Base-by-base conservation (phyloP, 2,113 vertebrate species). In the Zosterops japonicus region DNA sequence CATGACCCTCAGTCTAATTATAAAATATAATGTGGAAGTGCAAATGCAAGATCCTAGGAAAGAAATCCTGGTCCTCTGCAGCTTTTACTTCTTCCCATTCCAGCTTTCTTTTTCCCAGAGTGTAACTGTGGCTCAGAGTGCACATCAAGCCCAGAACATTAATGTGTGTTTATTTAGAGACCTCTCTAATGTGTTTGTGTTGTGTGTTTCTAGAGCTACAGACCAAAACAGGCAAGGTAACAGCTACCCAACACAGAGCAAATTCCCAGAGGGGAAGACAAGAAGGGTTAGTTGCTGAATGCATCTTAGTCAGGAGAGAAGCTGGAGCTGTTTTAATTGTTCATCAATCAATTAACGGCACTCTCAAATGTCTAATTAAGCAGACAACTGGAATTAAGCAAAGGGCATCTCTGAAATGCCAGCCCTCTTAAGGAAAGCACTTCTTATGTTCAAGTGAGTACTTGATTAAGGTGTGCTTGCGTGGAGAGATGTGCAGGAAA, bases 311-410 rank as follows among this genome's bases (percentile, higher is more conserved):
- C 91, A 79, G 82, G 70, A 94, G 93, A 91, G 89, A 96, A 67
- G 87, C 94, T 80, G 89, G 70, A 92, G 96, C 95, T 93, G 81
- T 76, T 95, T 96, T 97, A 97, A 97, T 97, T 97, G 97, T 94
- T 97, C 97, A 96, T 97, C 96, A 97, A 97, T 97, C 96, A 97
- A 97, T 97, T 97, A 97, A 84, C 17, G 3, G 91, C 69, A 35
- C 89, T 95, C 96, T 97, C 93, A 93, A 90, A 95, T 55, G 91
- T 97, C 96, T 95, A 97, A 97, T 97, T 97, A 97, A 95, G 90
- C 94, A 97, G 95, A 96, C 95, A 96, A 96, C 94, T 85, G 95
- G 96, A 97, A 97, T 97, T 94, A 96, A 95, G 94, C 92, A 96
- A 96, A 97, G 96, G 97, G 95, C 96, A 97, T 94, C 92, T 95